A percentile compares a stretch with the other conserved stretches of the same genome.
These are phyloP conservation scores for Neomorphus geoffroyi DNA, from an alignment of 2,797 vertebrate species.

Conservation along the genomic window DNA sequence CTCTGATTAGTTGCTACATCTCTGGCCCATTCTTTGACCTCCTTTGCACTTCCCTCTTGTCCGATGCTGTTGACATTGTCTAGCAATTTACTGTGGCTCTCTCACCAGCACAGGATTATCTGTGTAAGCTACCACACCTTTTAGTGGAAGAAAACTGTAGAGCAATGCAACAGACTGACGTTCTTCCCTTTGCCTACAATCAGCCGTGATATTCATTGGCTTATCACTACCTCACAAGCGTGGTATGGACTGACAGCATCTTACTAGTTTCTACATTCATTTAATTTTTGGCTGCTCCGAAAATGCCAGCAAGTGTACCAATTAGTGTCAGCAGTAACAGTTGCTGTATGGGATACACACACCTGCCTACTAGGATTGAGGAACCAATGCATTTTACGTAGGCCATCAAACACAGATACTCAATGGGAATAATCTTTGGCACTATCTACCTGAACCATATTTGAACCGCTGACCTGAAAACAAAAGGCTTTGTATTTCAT, in stretches of 20 bases:
- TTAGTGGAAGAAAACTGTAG: background rate
- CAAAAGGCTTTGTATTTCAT: slow-evolving; percentile 34
- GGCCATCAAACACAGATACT: slow-evolving; percentile 41
- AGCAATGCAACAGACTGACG: background rate
- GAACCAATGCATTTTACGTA: background rate
- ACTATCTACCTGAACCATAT: slow-evolving; percentile 12
- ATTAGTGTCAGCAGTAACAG: slow-evolving; percentile 40
- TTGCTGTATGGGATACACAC: background rate
- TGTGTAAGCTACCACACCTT: background rate
- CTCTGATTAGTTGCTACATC: background rate
- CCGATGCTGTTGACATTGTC: background rate
- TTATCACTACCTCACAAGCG: background rate
- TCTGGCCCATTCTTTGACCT: background rate
- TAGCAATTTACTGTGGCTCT: background rate
- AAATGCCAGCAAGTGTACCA: slow-evolving; percentile 22
- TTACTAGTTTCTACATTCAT: background rate
- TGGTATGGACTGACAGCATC: background rate
- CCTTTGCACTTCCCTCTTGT: background rate
- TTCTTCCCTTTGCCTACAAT: background rate
- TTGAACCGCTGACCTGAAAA: slow-evolving; percentile 42
- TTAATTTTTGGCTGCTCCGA: slow-evolving; percentile 32
- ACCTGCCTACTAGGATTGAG: background rate
- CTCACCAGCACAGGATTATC: background rate
- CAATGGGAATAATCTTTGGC: slow-evolving; percentile 20
- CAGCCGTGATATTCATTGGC: background rate